Percentiles rank a stretch among this genome's conserved stretches.
phyloP scores from a whole-genome alignment of 2,888 invertebrate species.

The Leptopterna dolabrata region DNA sequence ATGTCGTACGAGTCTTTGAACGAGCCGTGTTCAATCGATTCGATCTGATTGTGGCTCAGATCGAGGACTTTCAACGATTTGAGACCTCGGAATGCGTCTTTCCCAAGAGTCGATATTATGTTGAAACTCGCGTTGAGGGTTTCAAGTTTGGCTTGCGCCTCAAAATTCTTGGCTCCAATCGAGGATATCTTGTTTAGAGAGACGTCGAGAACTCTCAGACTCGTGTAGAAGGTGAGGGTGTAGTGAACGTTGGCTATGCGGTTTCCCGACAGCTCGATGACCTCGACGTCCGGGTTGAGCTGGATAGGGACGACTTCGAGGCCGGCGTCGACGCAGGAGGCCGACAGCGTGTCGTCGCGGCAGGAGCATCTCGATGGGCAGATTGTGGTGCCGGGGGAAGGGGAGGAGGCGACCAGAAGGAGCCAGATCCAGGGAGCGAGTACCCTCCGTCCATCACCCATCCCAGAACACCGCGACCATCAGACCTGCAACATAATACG shows the following conservation, averaged over 20 bases:
- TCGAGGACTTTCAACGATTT: constrained; percentile 76
- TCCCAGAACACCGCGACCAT: constrained; percentile 59
- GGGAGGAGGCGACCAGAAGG: constrained; percentile 38
- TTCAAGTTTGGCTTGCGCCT: constrained; percentile 79
- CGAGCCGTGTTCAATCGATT: constrained; percentile 72
- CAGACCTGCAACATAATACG: constrained; percentile 59
- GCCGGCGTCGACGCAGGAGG: constrained; percentile 81
- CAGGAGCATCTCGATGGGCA: constrained; percentile 86
- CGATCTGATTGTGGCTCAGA: constrained; percentile 81
- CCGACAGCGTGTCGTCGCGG: constrained; percentile 80
- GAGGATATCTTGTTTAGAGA: constrained; percentile 84
- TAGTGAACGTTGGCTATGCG: constrained; percentile 82
- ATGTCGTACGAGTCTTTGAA: constrained; percentile 81
- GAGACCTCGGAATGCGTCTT: constrained; percentile 81
- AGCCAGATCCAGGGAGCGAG: constrained; percentile 56
- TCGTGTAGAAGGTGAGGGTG: constrained; percentile 83
- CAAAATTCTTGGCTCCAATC: constrained; percentile 85
- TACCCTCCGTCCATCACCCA: constrained; percentile 59
- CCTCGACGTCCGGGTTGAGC: constrained; percentile 84
- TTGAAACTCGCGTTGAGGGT: constrained; percentile 84
- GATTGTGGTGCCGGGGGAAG: constrained; percentile 67
- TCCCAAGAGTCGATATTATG: constrained; percentile 76
- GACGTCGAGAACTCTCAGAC: constrained; percentile 83
- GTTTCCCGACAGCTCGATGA: constrained; percentile 87
- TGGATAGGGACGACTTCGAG: constrained; percentile 90